phyloP scores from a whole-genome alignment of 2,797 vertebrate species.

The Chiloscyllium punctatum region DNA sequence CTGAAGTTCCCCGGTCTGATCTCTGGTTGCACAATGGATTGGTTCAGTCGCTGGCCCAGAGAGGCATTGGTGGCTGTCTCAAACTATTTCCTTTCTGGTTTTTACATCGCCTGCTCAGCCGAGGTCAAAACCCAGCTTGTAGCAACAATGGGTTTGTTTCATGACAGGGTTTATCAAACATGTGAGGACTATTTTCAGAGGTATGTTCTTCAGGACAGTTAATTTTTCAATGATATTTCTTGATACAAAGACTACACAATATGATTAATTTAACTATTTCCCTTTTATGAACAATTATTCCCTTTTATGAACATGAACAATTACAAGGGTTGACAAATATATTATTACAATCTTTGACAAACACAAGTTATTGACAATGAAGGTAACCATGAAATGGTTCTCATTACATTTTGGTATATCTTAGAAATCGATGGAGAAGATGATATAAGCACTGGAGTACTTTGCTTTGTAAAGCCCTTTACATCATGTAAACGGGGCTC shows the following conservation, averaged over 20 bases:
- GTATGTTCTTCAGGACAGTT: neutral
- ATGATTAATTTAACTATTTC: neutral
- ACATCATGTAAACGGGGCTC: too few relatives aligned
- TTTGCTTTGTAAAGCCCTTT: too few relatives aligned
- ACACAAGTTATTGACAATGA: neutral
- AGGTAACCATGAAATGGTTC: neutral
- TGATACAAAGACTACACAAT: neutral
- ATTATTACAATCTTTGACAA: neutral
- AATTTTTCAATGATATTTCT: neutral
- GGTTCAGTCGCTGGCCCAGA: constrained; percentile 63
- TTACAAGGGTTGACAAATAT: neutral
- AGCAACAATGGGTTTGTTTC: constrained; percentile 61
- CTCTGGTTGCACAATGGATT: constrained; percentile 66
- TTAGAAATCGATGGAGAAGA: neutral
- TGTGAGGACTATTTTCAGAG: constrained; percentile 59
- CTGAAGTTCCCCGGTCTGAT: constrained; percentile 66
- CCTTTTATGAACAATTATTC: neutral
- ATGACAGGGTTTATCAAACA: constrained; percentile 60
- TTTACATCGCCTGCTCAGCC: constrained; percentile 55
- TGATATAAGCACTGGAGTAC: too few relatives aligned
- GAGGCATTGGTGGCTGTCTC: constrained; percentile 62
- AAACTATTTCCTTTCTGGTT: constrained; percentile 56
- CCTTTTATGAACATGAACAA: neutral
- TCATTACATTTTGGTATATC: neutral
- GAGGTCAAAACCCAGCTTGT: constrained; percentile 56